Base-by-base conservation (phyloP, 2,888 invertebrate genomes). In the Lypha dubia region DNA sequence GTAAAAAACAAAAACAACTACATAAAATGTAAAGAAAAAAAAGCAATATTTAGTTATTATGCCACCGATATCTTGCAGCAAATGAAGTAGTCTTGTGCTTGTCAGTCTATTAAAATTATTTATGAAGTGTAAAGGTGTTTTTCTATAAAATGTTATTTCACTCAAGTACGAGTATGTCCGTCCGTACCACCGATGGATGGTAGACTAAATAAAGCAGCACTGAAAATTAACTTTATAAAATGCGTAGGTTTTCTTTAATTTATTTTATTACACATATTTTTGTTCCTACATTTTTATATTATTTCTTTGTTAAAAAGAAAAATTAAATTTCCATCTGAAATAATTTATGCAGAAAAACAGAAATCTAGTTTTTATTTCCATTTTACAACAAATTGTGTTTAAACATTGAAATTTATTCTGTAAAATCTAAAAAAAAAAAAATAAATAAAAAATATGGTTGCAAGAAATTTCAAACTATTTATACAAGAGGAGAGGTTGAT, bases 51-150 rank as follows among this genome's bases (percentile, higher is more conserved):
- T n/a, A 22, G 44, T 20, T 76, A 56, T 49, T 80, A 17, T 65
- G 56, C 70, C 70, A 56, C 53, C 70, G 49, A 63, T 79, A 71
- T 63, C 53, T 35, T 35, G 13, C 5, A 35, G 9, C 11, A 38
- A 35, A 63, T 46, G 60, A 22, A 68, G 68, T 60, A 62, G 74
- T 74, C 44, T 51, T n/a, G 3, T 56, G 65, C 41, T 44, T 74
- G 60, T 58, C 83, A 79, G 70, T 75, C 75, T 71, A 75, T 75
- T 71, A 75, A 79, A 44, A 60, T 58, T 65, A 71, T 83, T 83
- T 74, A 75, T 75, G 44, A 79, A 60, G 83, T 79, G 75, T 60
- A 79, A 79, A 83, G 58, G 83, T 83, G 74, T 75, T 24, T 77
- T 67, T 51, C 17, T 46, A 24, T 44, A 35, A 67, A 32, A 63